Conservation (phyloP, 2,797 vertebrate species). For the Holocentrus rufus region DNA sequence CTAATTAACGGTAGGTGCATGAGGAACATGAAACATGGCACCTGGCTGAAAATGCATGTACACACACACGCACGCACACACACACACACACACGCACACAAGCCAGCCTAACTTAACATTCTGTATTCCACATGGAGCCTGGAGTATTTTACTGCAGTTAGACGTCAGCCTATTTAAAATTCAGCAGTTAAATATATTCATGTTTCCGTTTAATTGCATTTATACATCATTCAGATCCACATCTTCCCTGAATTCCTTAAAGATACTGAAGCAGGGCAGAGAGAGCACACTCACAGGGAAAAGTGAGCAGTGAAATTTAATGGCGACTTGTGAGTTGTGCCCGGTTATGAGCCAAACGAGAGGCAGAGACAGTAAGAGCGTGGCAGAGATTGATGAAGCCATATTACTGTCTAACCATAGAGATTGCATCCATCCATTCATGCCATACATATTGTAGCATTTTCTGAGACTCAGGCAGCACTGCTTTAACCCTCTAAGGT, state of each 20-base stretch:
- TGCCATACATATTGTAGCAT: background rate
- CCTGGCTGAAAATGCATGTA: background rate
- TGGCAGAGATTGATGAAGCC: background rate
- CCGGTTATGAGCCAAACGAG: slow-evolving; percentile 2
- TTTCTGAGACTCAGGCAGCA: slow-evolving; percentile 4
- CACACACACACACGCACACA: background rate
- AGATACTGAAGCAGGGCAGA: background rate
- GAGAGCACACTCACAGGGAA: background rate
- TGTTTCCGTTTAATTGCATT: slow-evolving; percentile 1
- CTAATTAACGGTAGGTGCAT: slow-evolving; percentile 50
- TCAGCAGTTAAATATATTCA: background rate
- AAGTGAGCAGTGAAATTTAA: slow-evolving; percentile 10
- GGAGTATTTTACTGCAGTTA: background rate
- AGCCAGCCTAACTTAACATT: background rate
- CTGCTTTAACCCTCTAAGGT: slow-evolving; percentile 6
- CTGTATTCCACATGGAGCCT: background rate
- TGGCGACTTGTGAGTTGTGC: background rate
- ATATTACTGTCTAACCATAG: background rate
- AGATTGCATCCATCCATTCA: slow-evolving; percentile 1
- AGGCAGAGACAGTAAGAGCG: slow-evolving; percentile 5
- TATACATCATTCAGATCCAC: background rate
- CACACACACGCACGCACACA: background rate
- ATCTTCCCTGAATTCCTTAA: slow-evolving; percentile 5
- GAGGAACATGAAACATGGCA: slow-evolving; percentile 19
- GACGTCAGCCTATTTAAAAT: background rate